Percentiles rank a stretch among this genome's conserved stretches.
phyloP scores from a whole-genome alignment of 2,113 vertebrate species.

The Alouatta palliata region DNA sequence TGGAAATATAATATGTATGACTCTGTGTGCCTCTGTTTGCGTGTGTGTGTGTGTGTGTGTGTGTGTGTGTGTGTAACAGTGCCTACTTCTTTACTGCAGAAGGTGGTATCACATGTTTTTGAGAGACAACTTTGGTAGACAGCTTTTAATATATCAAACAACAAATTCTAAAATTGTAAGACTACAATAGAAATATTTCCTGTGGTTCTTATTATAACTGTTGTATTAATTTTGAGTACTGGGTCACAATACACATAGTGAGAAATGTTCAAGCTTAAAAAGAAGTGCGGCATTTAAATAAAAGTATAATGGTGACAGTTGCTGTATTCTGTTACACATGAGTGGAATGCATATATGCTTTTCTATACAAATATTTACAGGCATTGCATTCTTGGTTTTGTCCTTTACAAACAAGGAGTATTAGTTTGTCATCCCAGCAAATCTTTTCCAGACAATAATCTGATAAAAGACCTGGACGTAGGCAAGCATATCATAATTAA shows the following conservation, averaged over 20 bases:
- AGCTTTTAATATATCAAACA: not conserved
- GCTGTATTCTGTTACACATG: not conserved
- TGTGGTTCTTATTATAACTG: not conserved
- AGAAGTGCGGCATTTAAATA: not conserved
- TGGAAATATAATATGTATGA: not conserved
- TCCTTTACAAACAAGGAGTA: slow-evolving; percentile 4
- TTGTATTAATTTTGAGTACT: not conserved
- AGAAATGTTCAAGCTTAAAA: not conserved
- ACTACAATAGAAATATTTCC: not conserved
- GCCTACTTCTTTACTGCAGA: not conserved
- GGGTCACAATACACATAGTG: not conserved
- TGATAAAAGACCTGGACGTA: slow-evolving; percentile 31
- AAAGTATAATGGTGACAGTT: not conserved
- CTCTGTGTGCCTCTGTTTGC: not conserved
- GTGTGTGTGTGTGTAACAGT: not conserved
- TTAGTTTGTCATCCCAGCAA: slow-evolving; percentile 1
- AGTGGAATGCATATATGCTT: not conserved
- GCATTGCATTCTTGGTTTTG: not conserved
- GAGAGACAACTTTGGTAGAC: not conserved
- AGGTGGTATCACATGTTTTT: not conserved
- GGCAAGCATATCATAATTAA: slow-evolving; percentile 52
- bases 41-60: not conserved
- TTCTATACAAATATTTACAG: not conserved
- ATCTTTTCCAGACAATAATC: not conserved
- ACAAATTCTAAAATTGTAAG: slow-evolving; percentile 24